phyloP scores from a whole-genome alignment of 2,888 invertebrate genomes.

The Gymnocheta viridis region DNA sequence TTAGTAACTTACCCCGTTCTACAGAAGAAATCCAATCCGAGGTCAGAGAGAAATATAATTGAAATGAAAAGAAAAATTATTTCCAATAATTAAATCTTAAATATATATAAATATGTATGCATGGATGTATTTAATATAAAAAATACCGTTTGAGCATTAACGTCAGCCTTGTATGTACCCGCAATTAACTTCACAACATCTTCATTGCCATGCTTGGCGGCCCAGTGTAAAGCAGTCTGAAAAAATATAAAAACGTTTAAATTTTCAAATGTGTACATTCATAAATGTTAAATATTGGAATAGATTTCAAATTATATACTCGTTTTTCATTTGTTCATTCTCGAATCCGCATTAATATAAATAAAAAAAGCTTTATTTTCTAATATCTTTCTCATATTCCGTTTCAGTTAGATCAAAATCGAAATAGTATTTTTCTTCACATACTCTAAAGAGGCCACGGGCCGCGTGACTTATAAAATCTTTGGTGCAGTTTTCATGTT shows the following conservation, averaged over 20 bases:
- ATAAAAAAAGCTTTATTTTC: too few species aligned
- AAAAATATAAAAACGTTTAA: constrained; percentile 75
- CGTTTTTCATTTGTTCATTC: too few species aligned
- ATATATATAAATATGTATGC: neutral
- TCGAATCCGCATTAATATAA: too few species aligned
- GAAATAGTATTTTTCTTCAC: too few species aligned
- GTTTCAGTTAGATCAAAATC: too few species aligned
- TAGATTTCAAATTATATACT: too few species aligned
- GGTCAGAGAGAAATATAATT: constrained; percentile 21
- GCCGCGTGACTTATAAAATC: too few species aligned
- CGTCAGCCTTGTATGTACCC: constrained; percentile 91
- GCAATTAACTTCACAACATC: constrained; percentile 96
- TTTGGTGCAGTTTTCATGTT: too few species aligned
- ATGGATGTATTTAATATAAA: neutral
- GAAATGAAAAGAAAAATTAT: constrained; percentile 9
- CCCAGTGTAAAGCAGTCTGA: constrained; percentile 98
- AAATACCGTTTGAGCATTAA: constrained; percentile 92
- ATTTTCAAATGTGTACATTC: too few species aligned
- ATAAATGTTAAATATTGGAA: too few species aligned
- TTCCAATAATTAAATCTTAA: constrained; percentile 4
- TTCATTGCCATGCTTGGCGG: constrained; percentile 95
- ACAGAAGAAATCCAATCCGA: constrained; percentile 26
- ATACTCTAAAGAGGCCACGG: too few species aligned
- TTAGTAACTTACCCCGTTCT: constrained; percentile 80
- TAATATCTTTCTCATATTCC: too few species aligned